Evolutionary conservation across 2,888 invertebrate genomes (phyloP).

Genomic region (Drosophila nigricruria): DNA sequence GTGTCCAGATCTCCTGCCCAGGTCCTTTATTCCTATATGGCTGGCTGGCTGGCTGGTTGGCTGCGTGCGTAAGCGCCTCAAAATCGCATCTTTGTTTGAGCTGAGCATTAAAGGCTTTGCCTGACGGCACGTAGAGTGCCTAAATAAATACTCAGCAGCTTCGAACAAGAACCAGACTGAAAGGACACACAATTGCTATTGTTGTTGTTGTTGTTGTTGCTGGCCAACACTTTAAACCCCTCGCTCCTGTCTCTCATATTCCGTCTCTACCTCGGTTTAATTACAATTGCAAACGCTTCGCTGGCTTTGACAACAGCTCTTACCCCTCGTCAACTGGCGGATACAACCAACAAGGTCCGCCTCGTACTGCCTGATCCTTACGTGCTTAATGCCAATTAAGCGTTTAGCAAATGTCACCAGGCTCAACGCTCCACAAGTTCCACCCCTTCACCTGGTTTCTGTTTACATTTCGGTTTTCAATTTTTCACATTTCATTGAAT

Average conservation of each 20-base stretch:
- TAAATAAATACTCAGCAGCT: conserved; percentile 65
- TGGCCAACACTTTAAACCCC: too few species aligned
- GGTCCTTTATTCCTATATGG: conserved; percentile 25
- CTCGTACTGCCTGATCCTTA: conserved; percentile 39
- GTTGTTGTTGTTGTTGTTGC: conserved; percentile 18
- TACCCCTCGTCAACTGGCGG: conserved; percentile 33
- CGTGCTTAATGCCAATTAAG: conserved; percentile 80
- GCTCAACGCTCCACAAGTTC: not conserved
- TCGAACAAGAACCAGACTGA: conserved; percentile 8
- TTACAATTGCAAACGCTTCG: conserved; percentile 68
- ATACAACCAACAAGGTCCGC: not conserved
- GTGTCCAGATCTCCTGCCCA: conserved; percentile 16
- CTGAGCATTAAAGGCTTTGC: conserved; percentile 75
- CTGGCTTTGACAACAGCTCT: conserved; percentile 60
- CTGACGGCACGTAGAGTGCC: conserved; percentile 58
- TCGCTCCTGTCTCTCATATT: not conserved
- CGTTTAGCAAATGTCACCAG: conserved; percentile 55
- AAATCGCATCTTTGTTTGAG: conserved; percentile 76
- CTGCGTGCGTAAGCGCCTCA: conserved; percentile 69
- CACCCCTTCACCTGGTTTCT: conserved; percentile 11
- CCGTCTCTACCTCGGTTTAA: conserved; percentile 42
- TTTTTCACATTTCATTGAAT: conserved; percentile 66
- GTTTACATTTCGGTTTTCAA: conserved; percentile 62
- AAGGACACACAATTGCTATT: conserved; percentile 3
- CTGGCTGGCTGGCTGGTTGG: conserved; percentile 18